phyloP scores from a whole-genome alignment of 1,140 invertebrate genomes.

The Hylaeus anthracinus region DNA sequence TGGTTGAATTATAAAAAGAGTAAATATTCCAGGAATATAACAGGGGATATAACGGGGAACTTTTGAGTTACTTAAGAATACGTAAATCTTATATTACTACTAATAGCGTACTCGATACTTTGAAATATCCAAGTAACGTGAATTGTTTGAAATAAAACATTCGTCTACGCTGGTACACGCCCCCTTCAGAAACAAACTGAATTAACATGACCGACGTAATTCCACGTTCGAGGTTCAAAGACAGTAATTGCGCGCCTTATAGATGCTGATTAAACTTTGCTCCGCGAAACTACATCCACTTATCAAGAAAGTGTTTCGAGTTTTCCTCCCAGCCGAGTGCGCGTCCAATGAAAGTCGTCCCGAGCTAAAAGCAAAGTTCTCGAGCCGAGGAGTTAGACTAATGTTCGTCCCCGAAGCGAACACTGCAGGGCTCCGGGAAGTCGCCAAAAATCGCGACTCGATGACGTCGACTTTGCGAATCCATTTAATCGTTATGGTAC shows the following conservation, averaged over 20 bases:
- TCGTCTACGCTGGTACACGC: background rate
- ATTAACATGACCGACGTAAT: background rate
- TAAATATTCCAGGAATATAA: too few species aligned
- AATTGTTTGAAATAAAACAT: background rate
- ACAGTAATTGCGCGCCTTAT: constrained; percentile 1
- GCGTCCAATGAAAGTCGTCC: constrained; percentile 43
- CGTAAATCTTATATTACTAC: too few species aligned
- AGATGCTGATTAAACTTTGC: constrained; percentile 37
- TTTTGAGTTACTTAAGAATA: too few species aligned
- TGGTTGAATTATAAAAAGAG: too few species aligned
- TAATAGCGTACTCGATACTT: background rate
- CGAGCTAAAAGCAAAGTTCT: constrained; percentile 62
- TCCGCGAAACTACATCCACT: constrained; percentile 34
- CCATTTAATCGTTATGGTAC: constrained; percentile 5
- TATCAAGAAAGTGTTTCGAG: constrained; percentile 46
- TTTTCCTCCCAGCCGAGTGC: constrained; percentile 28
- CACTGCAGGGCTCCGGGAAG: constrained; percentile 40
- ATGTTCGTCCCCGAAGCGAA: constrained; percentile 43
- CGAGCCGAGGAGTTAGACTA: constrained; percentile 56
- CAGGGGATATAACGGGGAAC: too few species aligned
- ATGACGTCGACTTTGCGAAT: constrained; percentile 7
- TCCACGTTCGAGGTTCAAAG: background rate
- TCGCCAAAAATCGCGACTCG: constrained; percentile 41
- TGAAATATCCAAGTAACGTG: background rate
- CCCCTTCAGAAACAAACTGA: background rate